Conservation (phyloP, 35 echinoderm and acorn worm species). For the Anneissia japonica region DNA sequence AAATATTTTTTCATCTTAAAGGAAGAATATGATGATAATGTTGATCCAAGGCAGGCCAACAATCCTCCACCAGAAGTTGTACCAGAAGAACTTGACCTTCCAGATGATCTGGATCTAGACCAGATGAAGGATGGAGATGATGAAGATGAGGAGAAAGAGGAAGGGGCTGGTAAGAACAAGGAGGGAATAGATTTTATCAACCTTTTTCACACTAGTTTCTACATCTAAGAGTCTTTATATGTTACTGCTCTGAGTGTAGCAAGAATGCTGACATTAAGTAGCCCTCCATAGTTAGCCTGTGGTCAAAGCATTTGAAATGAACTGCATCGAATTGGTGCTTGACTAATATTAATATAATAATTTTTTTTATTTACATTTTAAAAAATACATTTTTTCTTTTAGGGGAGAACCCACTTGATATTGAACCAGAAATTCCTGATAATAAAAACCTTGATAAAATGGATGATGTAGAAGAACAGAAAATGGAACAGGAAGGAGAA, state of each 20-base stretch:
- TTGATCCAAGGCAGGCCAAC: slow-evolving; percentile 80
- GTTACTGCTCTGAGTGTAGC: too few species aligned
- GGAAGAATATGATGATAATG: slow-evolving; percentile 91
- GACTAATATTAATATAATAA: too few species aligned
- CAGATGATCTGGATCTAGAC: slow-evolving; percentile 87
- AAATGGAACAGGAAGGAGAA: slow-evolving; percentile 6
- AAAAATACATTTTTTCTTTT: background rate
- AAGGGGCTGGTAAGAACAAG: background rate
- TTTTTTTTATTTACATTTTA: slow-evolving; percentile 3
- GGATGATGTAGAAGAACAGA: slow-evolving; percentile 20
- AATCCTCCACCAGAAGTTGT: slow-evolving; percentile 59
- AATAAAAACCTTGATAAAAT: slow-evolving; percentile 14
- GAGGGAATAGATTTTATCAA: too few species aligned
- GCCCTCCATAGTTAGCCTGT: too few species aligned
- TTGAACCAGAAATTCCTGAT: slow-evolving; percentile 51
- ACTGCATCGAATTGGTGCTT: too few species aligned
- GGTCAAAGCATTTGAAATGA: too few species aligned
- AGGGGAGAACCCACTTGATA: slow-evolving; percentile 78
- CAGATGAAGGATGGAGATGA: slow-evolving; percentile 46
- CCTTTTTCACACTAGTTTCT: too few species aligned
- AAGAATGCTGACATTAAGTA: too few species aligned
- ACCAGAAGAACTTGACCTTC: slow-evolving; percentile 87
- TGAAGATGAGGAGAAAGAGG: slow-evolving; percentile 12
- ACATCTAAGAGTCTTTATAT: too few species aligned
- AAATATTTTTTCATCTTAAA: slow-evolving; percentile 1